Base-by-base conservation (phyloP, 2,797 vertebrate genomes). In the Eleutherodactylus coqui region DNA sequence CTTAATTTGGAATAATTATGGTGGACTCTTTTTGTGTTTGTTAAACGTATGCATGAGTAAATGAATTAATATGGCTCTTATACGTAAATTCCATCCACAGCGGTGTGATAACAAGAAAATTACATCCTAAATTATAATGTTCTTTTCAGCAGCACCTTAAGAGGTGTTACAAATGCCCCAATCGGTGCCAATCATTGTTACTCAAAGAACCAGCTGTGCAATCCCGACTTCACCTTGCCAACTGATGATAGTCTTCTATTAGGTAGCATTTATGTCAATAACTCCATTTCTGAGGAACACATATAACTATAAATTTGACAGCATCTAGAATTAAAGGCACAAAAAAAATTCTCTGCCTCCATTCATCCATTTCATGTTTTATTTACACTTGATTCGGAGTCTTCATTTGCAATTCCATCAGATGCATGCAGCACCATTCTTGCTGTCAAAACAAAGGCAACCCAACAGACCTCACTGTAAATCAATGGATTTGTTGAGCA, bases 1-100 rank as follows among this genome's bases (percentile, higher is more conserved):
- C 84, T 70, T 85, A 78, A 79, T 85, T 85, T 72, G 58, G 13
- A 43, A 58, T 55, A 85, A 85, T 78, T 79, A 85, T 43, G 60
- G 34, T 8, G 47, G 83, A 69, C 32, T 75, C 24, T 76, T 70
- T 72, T 70, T 72, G 34, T 75, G 51, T 78, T 76, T 84, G 60
- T 27, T 67, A 76, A 70, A 67, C 69, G 38, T 85, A 84, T 77
- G 73, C 75, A 79, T 70, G 83, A 72, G 64, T 53, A 85, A 29
- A 85, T 85, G 64, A 41, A 80, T 80, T 80, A 85, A 32, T 58
- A 79, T 55, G 84, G 36, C 84, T 60, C 76, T 85, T 55, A 45
- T 49, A 80, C 9, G 36, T 45, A 85, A 85, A 72, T 72, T 21
- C 29, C 19, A 72, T 79, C 34, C 75, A 27, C 60, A 55, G 47